phyloP scores from a whole-genome alignment of 2,797 vertebrate species.

The Acanthurus leucopareius region DNA sequence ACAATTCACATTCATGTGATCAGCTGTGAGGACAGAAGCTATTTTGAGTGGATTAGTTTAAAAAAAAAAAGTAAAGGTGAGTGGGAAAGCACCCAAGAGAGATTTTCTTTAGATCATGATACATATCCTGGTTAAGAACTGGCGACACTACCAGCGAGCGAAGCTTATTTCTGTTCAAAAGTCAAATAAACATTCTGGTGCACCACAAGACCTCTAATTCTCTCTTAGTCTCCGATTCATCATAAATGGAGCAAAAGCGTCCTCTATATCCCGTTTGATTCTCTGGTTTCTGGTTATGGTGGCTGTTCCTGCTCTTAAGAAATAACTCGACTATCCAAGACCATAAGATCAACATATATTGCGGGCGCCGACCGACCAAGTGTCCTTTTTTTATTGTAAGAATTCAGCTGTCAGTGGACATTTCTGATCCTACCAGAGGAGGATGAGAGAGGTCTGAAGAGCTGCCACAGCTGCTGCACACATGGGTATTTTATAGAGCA shows the following conservation, averaged over 20 bases:
- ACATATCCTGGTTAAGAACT: slow-evolving; percentile 52
- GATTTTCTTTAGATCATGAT: slow-evolving; percentile 47
- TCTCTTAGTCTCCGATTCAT: slow-evolving; percentile 24
- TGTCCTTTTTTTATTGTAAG: slow-evolving; percentile 22
- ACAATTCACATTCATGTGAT: slow-evolving; percentile 33
- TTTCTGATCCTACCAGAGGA: slow-evolving; percentile 39
- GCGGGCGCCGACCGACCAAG: too few species aligned
- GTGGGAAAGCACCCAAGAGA: slow-evolving; percentile 42
- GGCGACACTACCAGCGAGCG: slow-evolving; percentile 31
- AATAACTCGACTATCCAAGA: not conserved
- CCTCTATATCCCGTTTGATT: not conserved
- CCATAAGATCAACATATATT: too few species aligned
- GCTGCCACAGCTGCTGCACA: slow-evolving; percentile 74
- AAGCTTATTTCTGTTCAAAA: slow-evolving; percentile 56
- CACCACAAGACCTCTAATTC: slow-evolving; percentile 49
- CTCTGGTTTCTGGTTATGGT: slow-evolving; percentile 22
- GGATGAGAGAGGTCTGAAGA: slow-evolving; percentile 53
- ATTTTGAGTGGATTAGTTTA: slow-evolving; percentile 20
- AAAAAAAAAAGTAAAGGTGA: slow-evolving; percentile 22
- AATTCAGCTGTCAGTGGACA: slow-evolving; percentile 36
- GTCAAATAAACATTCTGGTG: slow-evolving; percentile 67
- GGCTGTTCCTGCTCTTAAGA: slow-evolving; percentile 13
- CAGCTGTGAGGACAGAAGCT: slow-evolving; percentile 22
- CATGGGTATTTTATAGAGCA: slow-evolving; percentile 74
- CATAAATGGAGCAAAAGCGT: slow-evolving; percentile 9